phyloP scores from a whole-genome alignment of 92 coral and sea anemone species.

The Phymanthus crucifer region DNA sequence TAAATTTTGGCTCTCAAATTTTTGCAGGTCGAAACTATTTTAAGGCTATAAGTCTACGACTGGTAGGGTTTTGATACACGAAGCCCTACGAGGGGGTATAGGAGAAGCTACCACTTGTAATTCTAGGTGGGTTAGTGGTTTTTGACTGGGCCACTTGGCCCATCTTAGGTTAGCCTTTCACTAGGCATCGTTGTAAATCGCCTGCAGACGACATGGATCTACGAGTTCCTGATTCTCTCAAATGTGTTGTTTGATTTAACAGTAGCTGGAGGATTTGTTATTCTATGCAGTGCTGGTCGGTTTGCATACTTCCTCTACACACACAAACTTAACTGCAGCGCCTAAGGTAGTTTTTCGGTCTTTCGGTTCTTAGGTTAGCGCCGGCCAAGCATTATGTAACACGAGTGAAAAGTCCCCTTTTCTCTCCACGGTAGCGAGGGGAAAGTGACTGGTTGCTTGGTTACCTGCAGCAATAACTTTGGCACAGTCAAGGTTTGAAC shows the following conservation, averaged over 20 bases:
- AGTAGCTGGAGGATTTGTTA: neutral
- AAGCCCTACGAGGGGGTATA: too few species aligned
- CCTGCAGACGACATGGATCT: neutral
- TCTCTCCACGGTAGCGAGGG: neutral
- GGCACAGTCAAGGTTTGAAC: neutral
- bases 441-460: neutral
- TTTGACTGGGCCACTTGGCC: neutral
- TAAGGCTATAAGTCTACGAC: too few species aligned
- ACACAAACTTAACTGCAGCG: neutral
- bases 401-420: neutral
- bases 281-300: constrained; percentile 7
- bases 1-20: neutral
- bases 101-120: neutral
- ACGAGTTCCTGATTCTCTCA: neutral
- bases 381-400: neutral
- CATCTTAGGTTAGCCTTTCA: neutral
- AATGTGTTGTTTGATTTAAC: neutral
- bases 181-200: neutral
- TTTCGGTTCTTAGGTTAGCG: neutral
- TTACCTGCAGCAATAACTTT: neutral
- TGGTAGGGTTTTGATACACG: too few species aligned
- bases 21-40: too few species aligned
- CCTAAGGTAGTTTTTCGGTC: neutral
- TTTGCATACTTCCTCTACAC: neutral
- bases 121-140: neutral